Conservation (phyloP, 2,797 vertebrate genomes). For the Scomberomorus guttatus region DNA sequence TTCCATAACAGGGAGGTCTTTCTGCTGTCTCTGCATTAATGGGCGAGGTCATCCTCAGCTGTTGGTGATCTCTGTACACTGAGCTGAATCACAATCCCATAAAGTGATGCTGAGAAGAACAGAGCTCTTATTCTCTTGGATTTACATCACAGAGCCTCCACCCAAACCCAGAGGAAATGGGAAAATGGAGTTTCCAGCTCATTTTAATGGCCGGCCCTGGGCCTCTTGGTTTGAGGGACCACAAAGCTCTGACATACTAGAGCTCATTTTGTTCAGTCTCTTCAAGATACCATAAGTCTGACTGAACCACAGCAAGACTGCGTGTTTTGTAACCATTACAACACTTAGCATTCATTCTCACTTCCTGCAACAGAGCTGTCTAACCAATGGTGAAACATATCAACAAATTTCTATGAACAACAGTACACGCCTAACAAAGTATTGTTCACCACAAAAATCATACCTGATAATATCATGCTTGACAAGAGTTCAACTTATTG, state of each 20-base stretch:
- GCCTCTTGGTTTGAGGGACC: constrained; percentile 75
- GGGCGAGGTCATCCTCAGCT: constrained; percentile 52
- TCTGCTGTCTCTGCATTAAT: constrained; percentile 57
- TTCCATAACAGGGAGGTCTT: constrained; percentile 60
- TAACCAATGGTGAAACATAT: constrained; percentile 19
- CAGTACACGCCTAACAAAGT: not conserved
- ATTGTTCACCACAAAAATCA: not conserved
- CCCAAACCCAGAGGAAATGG: constrained; percentile 82
- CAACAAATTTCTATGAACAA: not conserved
- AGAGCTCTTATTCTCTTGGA: constrained; percentile 78
- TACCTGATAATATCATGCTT: not conserved
- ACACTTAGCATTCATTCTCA: constrained; percentile 55
- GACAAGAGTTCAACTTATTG: not conserved
- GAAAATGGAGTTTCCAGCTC: constrained; percentile 77
- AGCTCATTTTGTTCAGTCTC: constrained; percentile 53
- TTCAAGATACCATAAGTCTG: constrained; percentile 59
- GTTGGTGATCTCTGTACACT: constrained; percentile 60
- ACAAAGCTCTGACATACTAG: constrained; percentile 70
- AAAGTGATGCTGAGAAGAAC: constrained; percentile 70
- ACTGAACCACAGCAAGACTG: constrained; percentile 35
- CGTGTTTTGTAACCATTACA: constrained; percentile 55
- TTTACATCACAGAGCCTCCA: constrained; percentile 78
- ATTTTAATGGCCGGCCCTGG: constrained; percentile 71
- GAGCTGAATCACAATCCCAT: constrained; percentile 69
- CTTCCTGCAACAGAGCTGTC: constrained; percentile 65